These are phyloP conservation scores for Thereva unica DNA, from an alignment of 2,888 invertebrate species.

Conservation along the genomic window DNA sequence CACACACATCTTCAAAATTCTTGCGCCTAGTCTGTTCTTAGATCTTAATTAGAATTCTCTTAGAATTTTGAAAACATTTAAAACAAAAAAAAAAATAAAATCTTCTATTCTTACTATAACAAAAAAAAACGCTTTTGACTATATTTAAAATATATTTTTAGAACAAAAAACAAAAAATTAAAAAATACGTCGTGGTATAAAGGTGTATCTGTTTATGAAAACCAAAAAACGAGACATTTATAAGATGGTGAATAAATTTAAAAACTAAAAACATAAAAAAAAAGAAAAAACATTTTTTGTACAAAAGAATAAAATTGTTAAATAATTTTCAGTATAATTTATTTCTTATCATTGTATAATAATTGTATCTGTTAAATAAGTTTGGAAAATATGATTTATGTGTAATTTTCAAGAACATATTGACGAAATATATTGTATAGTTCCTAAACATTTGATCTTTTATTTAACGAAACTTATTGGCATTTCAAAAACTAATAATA, in stretches of 20 bases:
- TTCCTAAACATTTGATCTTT: constrained; percentile 12
- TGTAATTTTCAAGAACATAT: constrained; percentile 16
- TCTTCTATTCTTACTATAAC: too few species aligned
- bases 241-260: background rate
- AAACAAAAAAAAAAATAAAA: background rate
- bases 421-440: constrained; percentile 31
- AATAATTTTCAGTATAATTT: background rate
- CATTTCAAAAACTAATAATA: background rate
- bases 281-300: constrained; percentile 17
- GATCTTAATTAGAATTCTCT: constrained; percentile 15
- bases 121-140: too few species aligned
- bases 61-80: constrained; percentile 16
- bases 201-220: too few species aligned
- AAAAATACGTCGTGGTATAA: too few species aligned
- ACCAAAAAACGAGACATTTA: too few species aligned
- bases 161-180: too few species aligned
- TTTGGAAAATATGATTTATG: constrained; percentile 17
- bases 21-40: constrained; percentile 27
- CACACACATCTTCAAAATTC: constrained; percentile 14
- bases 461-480: background rate
- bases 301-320: constrained; percentile 23
- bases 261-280: background rate
- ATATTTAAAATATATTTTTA: too few species aligned
- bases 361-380: constrained; percentile 20
- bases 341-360: constrained; percentile 23